Evolutionary conservation across 92 coral and sea anemone genomes (phyloP).

Genomic region (Metridium senile): DNA sequence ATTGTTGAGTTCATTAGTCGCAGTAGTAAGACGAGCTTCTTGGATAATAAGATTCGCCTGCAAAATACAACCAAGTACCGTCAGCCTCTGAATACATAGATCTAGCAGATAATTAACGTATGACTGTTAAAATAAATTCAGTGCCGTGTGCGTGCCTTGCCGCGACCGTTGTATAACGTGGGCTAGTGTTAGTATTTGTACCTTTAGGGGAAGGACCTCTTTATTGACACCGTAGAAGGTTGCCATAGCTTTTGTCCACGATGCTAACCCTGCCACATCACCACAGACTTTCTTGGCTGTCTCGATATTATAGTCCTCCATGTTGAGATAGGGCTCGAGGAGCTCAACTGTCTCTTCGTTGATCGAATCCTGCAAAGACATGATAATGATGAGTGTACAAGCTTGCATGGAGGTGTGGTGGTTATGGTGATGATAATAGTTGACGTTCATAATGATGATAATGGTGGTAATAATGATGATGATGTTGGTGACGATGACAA

Average conservation of each 20-base stretch:
- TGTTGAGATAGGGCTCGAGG: slow-evolving; percentile 79
- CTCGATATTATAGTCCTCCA: slow-evolving; percentile 97
- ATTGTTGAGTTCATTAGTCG: slow-evolving; percentile 81
- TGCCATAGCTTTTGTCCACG: slow-evolving; percentile 98
- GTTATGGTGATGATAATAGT: not conserved
- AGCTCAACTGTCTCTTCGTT: slow-evolving; percentile 97
- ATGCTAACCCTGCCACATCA: slow-evolving; percentile 96
- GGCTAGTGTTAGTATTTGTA: slow-evolving; percentile 11
- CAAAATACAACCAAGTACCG: not conserved
- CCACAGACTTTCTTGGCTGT: slow-evolving; percentile 97
- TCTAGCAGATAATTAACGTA: not conserved
- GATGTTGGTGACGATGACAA: not conserved
- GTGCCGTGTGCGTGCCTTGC: too few relatives aligned
- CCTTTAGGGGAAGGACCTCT: slow-evolving; percentile 98
- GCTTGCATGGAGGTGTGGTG: too few relatives aligned
- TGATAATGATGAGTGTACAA: too few relatives aligned
- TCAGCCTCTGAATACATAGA: too few relatives aligned
- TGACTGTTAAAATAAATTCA: too few relatives aligned
- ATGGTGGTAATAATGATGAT: not conserved
- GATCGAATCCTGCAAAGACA: slow-evolving; percentile 67
- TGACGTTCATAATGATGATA: not conserved
- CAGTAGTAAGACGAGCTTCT: slow-evolving; percentile 92
- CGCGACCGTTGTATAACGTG: too few relatives aligned
- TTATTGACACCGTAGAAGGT: slow-evolving; percentile 89
- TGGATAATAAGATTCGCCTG: slow-evolving; percentile 96